phyloP scores from a whole-genome alignment of 1,140 invertebrate genomes.

The Papilio xuthus region DNA sequence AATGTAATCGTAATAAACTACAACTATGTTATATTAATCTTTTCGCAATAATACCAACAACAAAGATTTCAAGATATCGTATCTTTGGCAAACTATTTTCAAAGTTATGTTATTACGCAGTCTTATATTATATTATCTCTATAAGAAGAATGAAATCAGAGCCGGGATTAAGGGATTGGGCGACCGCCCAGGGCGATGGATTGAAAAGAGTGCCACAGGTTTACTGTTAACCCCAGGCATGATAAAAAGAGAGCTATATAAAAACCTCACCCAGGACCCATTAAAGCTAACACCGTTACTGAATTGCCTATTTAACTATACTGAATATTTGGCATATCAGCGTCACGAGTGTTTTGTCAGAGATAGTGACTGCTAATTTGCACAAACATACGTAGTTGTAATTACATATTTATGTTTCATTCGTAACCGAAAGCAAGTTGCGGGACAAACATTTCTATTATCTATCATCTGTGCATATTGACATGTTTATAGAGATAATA shows the following conservation, averaged over 20 bases:
- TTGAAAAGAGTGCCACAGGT: too few species aligned
- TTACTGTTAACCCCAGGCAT: too few species aligned
- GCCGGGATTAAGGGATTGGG: too few species aligned
- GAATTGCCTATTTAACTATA: background rate
- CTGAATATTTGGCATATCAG: background rate
- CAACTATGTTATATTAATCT: slow-evolving; percentile 10
- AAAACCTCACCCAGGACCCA: too few species aligned
- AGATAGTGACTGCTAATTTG: background rate
- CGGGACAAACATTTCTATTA: slow-evolving; percentile 32
- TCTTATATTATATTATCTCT: background rate
- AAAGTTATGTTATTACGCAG: background rate
- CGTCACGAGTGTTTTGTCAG: slow-evolving; percentile 1
- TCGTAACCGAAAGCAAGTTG: slow-evolving; percentile 30
- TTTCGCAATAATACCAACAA: slow-evolving; percentile 16
- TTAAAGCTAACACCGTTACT: too few species aligned
- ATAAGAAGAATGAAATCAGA: background rate
- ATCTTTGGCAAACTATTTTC: background rate
- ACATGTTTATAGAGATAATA: slow-evolving; percentile 41
- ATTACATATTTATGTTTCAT: slow-evolving; percentile 5
- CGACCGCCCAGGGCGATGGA: too few species aligned
- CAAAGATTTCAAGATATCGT: background rate
- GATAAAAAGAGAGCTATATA: too few species aligned
- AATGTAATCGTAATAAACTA: background rate
- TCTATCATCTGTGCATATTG: slow-evolving; percentile 40
- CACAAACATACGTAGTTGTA: slow-evolving; percentile 1